Percentiles rank a stretch among this genome's conserved stretches.
These are phyloP conservation scores for Pelodiscus sinensis DNA, from an alignment of 2,113 vertebrate genomes.

Conservation along the genomic window DNA sequence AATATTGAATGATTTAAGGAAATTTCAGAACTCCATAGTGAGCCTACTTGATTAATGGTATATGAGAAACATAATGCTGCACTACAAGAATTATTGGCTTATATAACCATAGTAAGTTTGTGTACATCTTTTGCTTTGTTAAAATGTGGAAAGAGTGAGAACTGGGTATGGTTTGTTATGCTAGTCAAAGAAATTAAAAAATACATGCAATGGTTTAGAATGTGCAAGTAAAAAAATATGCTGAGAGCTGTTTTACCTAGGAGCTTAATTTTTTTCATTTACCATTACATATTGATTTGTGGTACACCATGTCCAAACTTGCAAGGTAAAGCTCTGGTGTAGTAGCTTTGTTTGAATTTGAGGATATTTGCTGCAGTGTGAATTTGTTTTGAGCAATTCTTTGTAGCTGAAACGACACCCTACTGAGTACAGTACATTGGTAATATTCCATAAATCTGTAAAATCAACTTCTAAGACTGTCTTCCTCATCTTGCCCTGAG, in stretches of 20 bases:
- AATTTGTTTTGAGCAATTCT: conserved; percentile 36
- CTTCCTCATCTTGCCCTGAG: not conserved
- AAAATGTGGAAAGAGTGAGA: not conserved
- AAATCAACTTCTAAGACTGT: conserved; percentile 20
- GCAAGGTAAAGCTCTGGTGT: not conserved
- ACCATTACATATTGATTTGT: conserved; percentile 4
- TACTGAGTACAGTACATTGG: not conserved
- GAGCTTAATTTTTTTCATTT: conserved; percentile 19
- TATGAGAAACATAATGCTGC: not conserved
- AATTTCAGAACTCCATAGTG: not conserved
- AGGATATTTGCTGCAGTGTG: not conserved
- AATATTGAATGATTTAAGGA: not conserved
- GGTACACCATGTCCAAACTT: not conserved
- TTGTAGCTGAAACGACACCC: not conserved
- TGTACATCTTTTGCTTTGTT: not conserved
- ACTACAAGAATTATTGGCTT: not conserved
- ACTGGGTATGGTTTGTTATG: not conserved
- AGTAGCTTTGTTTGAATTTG: conserved; percentile 13
- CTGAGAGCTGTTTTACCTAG: not conserved
- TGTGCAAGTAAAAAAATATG: not conserved
- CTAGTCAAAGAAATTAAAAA: not conserved
- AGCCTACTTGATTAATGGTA: not conserved
- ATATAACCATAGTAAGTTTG: not conserved
- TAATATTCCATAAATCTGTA: conserved; percentile 3
- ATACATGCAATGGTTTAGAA: not conserved